Evolutionary conservation across 2,888 invertebrate species (phyloP), one percentile per base, ranked within the genome.

Genomic region (Ashinkailepas kermadecensis): DNA sequence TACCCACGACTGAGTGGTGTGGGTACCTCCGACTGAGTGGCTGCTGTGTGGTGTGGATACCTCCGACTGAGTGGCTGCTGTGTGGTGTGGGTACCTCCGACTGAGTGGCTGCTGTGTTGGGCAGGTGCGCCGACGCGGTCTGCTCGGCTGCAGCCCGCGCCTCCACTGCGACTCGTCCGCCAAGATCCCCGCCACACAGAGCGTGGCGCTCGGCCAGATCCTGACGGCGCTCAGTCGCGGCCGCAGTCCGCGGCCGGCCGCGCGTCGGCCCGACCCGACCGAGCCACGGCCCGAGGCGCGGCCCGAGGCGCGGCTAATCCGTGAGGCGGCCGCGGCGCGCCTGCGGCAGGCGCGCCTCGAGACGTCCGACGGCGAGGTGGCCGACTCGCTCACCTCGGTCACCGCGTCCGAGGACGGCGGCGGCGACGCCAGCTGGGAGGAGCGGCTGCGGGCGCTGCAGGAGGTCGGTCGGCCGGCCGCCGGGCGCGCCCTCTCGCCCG

Each of bases 281-380:
- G 8, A n/a, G 18, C 65, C 18, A 0, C 23, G n/a, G 0, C 25
- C 25, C 39, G 10, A n/a, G 10, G 65, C 23, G 23, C 10, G 65
- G 0, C 4, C 23, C 11, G 74, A 74, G 15, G 21, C 54, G 15
- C 74, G 74, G 3, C 18, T 39, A 15, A 7, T 74, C 18, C 74
- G 74, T 8, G 74, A 74, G 18, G 18, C 18, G 7, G 18, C 74
- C 4, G 74, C 74, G 18, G 23, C n/a, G 74, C 39, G 74, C 11
- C 74, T 74, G 21, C 74, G 74, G 1, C 74, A 74, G 74, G 74
- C 74, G 54, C 39, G 74, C 4, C 54, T 74, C 15, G 74, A 74
- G 74, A 74, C 74, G 4, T 74, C 74, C 3, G 74, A 74, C 54
- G 74, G 74, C 25, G 74, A 74, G 74, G 74, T 74, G 18, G 74